Conservation (phyloP, 2,888 invertebrate genomes). For the Melanostoma mellinum region DNA sequence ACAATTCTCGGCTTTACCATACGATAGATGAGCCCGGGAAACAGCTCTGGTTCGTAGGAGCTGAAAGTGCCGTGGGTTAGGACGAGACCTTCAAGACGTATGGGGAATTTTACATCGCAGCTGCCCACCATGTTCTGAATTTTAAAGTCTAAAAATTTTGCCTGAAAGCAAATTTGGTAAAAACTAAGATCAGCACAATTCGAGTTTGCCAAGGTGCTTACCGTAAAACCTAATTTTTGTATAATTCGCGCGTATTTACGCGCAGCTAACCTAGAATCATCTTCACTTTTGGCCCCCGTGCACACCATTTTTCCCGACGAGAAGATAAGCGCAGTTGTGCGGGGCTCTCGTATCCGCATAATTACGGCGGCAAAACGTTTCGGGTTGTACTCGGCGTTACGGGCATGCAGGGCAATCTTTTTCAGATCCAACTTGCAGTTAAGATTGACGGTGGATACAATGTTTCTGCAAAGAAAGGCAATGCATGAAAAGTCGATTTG, state of each 20-base stretch:
- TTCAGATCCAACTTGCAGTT: slow-evolving; percentile 97
- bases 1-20: slow-evolving; percentile 99
- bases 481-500: not conserved
- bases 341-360: slow-evolving; percentile 95
- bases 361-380: slow-evolving; percentile 99
- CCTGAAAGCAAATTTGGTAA: slow-evolving; percentile 82
- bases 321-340: slow-evolving; percentile 91
- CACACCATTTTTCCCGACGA: slow-evolving; percentile 93
- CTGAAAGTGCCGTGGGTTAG: slow-evolving; percentile 90
- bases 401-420: slow-evolving; percentile 97
- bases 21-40: slow-evolving; percentile 98
- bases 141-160: slow-evolving; percentile 91
- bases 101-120: slow-evolving; percentile 90
- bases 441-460: slow-evolving; percentile 98
- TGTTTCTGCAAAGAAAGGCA: slow-evolving; percentile 87
- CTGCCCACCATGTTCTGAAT: slow-evolving; percentile 92
- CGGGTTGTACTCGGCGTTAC: slow-evolving; percentile 99
- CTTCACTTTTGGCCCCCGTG: slow-evolving; percentile 92
- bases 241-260: slow-evolving; percentile 93
- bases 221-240: slow-evolving; percentile 91
- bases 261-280: slow-evolving; percentile 89
- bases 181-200: not conserved
- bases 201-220: slow-evolving; percentile 77
- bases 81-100: slow-evolving; percentile 88
- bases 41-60: slow-evolving; percentile 98